Base-by-base conservation (phyloP, 1,140 invertebrate genomes). In the Halesus radiatus region DNA sequence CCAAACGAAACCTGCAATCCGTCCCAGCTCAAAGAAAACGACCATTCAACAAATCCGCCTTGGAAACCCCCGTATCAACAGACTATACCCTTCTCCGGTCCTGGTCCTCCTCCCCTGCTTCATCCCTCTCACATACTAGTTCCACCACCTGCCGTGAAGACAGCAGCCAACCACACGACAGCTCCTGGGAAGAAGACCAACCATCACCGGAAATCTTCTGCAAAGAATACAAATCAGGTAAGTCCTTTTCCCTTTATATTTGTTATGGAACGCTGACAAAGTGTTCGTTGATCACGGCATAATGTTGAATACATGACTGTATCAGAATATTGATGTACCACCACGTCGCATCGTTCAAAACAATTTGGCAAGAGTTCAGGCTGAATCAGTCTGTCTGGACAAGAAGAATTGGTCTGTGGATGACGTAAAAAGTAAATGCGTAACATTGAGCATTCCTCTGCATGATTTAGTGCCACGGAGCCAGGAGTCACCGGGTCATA, bases 401-500 rank as follows among this genome's bases (percentile, higher is more conserved):
- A 13, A 13, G 37, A 10, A 45, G 37, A 10, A 45, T 45, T 45
- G 18, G 54, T 18, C 54, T 22, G 54, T 3, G 54, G 37, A 10
- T 45, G 37, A 45, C 37, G 37, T 45, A 10, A 45, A 45, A 45
- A 45, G 37, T 13, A 45, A 45, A 45, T 2, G 37, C 10, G 37
- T 45, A 45, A 45, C 10, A 45, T 45, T 13, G 8, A 45, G 10
- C 37, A 45, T 45, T 45, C 37, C 37, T 10, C 37, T 45, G 37
- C 37, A 45, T 45, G 37, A 45, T 45, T 45, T 10, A 10, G 37
- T 45, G 37, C 37, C 37, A 13, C 37, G 10, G 37, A 45, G 7
- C 23, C 60, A 64, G 60, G 60, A 64, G 60, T 29, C 60, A 64
- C 23, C 60, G 60, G 60, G 60, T 64, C 60, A 64, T 64, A 32